Percentiles rank a stretch among this genome's conserved stretches.
Evolutionary conservation across 2,888 invertebrate species (phyloP).

Genomic region (Clunio marinus): DNA sequence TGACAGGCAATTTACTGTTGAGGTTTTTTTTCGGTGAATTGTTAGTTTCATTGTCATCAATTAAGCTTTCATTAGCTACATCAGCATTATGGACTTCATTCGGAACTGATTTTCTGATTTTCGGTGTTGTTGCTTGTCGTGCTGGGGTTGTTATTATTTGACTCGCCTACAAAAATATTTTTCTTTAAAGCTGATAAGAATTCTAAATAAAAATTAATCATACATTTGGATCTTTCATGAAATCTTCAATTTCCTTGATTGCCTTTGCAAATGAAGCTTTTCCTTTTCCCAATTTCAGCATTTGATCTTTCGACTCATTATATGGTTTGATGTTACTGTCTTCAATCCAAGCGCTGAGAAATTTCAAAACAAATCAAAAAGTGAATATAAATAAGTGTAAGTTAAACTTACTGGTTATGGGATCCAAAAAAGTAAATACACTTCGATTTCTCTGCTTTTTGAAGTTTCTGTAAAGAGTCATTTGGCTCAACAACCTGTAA

Average conservation of each 20-base stretch:
- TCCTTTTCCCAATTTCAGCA: slow-evolving; percentile 70
- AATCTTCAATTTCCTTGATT: slow-evolving; percentile 73
- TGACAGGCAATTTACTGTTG: slow-evolving; percentile 7
- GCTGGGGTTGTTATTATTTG: slow-evolving; percentile 15
- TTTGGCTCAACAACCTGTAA: slow-evolving; percentile 78
- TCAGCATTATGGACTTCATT: slow-evolving; percentile 43
- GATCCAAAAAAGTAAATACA: slow-evolving; percentile 93
- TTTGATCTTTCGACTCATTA: slow-evolving; percentile 70
- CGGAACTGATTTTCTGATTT: background rate
- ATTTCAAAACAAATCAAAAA: background rate
- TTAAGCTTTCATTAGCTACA: slow-evolving; percentile 18
- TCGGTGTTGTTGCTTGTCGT: background rate
- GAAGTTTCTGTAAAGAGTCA: slow-evolving; percentile 70
- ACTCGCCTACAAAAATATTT: background rate
- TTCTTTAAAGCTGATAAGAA: no score
- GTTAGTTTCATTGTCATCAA: slow-evolving; percentile 42
- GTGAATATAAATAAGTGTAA: slow-evolving; percentile 3
- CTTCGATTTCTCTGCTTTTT: slow-evolving; percentile 67
- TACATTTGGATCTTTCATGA: slow-evolving; percentile 62
- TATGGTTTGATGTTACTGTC: slow-evolving; percentile 78
- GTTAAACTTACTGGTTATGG: slow-evolving; percentile 88
- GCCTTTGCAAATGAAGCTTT: slow-evolving; percentile 69
- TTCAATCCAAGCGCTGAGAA: slow-evolving; percentile 82
- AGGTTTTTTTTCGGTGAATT: background rate
- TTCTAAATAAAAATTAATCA: slow-evolving; percentile 14